Conservation (phyloP, 1,140 invertebrate species). For the Neodiprion pinetum region DNA sequence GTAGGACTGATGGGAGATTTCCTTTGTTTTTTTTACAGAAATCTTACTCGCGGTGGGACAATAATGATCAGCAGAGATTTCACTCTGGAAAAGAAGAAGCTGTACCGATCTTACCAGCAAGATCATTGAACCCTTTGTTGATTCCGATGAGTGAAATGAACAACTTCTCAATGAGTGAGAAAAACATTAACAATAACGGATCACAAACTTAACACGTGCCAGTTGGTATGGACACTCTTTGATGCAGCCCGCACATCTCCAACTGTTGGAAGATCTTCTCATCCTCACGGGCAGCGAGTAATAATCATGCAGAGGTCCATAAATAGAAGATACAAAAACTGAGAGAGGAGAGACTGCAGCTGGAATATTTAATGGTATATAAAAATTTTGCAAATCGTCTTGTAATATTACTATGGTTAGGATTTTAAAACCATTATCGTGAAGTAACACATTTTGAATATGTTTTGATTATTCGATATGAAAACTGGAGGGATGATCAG, state of each 20-base stretch:
- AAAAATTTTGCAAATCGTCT: not conserved
- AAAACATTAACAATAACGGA: not conserved
- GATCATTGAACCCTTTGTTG: slow-evolving; percentile 43
- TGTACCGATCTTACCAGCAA: slow-evolving; percentile 77
- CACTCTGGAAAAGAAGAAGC: slow-evolving; percentile 84
- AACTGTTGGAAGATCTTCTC: not conserved
- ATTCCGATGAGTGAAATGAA: not conserved
- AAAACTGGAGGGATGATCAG: not conserved
- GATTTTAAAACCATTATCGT: no score
- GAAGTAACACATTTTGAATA: no score
- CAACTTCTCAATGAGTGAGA: slow-evolving; percentile 1
- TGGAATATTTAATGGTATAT: not conserved
- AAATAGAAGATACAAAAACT: not conserved
- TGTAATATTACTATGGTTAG: not conserved
- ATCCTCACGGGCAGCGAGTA: not conserved
- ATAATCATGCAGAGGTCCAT: no score
- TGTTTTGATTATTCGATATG: no score
- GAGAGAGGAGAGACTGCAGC: slow-evolving; percentile 6
- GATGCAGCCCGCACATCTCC: not conserved
- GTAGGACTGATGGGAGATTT: slow-evolving; percentile 21
- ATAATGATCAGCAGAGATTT: slow-evolving; percentile 86
- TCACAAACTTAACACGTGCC: not conserved
- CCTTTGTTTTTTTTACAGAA: slow-evolving; percentile 66
- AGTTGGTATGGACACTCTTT: not conserved
- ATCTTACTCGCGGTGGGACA: slow-evolving; percentile 80